Base-by-base conservation (phyloP, 2,797 vertebrate genomes). In the Cyclopterus lumpus region DNA sequence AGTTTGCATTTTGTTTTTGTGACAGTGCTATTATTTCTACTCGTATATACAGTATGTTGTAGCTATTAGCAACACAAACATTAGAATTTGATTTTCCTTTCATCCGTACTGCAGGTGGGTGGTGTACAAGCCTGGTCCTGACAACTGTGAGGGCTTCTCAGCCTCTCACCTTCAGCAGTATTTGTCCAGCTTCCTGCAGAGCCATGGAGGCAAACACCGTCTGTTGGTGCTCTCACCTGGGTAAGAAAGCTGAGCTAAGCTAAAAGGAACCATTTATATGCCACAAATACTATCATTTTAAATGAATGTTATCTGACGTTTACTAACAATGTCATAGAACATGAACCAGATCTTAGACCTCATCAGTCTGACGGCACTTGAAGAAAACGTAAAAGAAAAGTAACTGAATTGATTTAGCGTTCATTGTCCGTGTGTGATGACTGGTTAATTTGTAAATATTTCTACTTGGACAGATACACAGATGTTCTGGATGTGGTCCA, bases 401-500 rank as follows among this genome's bases (percentile, higher is more conserved):
- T 40, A 40, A 12, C 16, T 36, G 11, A 49, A 48, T 22, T 22
- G 1, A 71, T 64, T 40, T 20, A 6, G 0, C 24, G 24, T n/a
- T 44, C 26, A 42, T 11, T 59, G 2, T 58, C 26, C 28, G 20
- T 42, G 38, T 71, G 6, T 24, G 40, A 26, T 24, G 38, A 40
- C 16, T 15, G 28, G 11, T 38, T 34, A 2, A 54, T 57, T 24
- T 59, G 3, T 55, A 16, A 48, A 61, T 81, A 9, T 70, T 46
- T 24, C 7, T 57, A 2, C 32, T n/a, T 49, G 16, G 71, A 3
- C 89, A 99, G 98, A 54, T 99, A 97, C 71, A 97, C 95, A 0
- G 98, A 99, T 68, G 93, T 96, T 40, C 91, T 98, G 77, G 97
- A 99, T 74, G 94, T 99, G 22, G 94, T 99, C 53, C 97, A 98